Evolutionary conservation across 1,140 invertebrate genomes (phyloP).

Genomic region (Acyrthosiphon pisum): DNA sequence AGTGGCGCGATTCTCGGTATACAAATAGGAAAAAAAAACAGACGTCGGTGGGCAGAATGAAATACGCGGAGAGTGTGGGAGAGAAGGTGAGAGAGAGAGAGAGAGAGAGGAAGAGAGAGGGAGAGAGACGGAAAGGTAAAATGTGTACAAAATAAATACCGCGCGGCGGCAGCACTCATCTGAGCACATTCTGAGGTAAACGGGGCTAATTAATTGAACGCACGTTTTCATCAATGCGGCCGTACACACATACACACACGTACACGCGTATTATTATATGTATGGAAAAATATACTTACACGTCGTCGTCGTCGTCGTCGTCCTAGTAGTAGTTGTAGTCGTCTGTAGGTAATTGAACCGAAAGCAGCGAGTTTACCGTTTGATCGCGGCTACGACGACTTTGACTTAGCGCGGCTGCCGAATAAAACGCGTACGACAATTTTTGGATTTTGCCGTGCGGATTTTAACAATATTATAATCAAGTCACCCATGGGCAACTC

Average conservation of each 20-base stretch:
- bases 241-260: background rate
- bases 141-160: constrained; percentile 38
- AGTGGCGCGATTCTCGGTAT: background rate
- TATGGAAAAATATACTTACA: background rate
- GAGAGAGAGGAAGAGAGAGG: too few species aligned
- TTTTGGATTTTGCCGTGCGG: background rate
- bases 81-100: too few species aligned
- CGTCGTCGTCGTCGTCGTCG: background rate
- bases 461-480: background rate
- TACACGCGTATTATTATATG: background rate
- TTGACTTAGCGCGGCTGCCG: too few species aligned
- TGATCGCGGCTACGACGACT: background rate
- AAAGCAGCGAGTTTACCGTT: background rate
- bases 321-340: too few species aligned
- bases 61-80: background rate
- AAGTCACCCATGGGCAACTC: background rate
- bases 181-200: constrained; percentile 6
- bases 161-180: background rate
- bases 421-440: background rate
- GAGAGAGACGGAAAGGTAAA: background rate
- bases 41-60: background rate
- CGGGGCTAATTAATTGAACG: constrained; percentile 38
- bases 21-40: background rate
- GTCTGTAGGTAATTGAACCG: background rate
- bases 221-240: background rate